A percentile compares a stretch with the other conserved stretches of the same genome.
Evolutionary conservation across 2,113 vertebrate genomes (phyloP).

Genomic region (Rhinolophus sinicus): DNA sequence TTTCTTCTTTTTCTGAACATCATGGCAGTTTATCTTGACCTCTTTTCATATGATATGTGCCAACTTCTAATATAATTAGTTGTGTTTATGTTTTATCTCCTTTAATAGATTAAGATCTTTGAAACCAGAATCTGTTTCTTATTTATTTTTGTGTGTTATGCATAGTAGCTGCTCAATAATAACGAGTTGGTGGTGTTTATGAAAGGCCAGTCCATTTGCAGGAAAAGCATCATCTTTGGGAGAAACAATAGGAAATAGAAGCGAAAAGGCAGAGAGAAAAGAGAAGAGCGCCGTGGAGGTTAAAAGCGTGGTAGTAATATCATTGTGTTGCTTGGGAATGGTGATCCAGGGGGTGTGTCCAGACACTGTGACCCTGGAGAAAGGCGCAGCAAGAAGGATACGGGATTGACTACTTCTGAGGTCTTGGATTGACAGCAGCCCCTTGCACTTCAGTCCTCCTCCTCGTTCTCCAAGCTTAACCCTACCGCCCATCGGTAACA

Average conservation of each 20-base stretch:
- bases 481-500: neutral
- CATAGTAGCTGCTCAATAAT: conserved; percentile 49
- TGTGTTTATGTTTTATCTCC: conserved; percentile 29
- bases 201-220: conserved; percentile 13
- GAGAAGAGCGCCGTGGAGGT: neutral
- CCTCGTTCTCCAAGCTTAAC: neutral
- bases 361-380: neutral
- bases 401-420: neutral
- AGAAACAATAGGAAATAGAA: conserved; percentile 40
- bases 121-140: conserved; percentile 36
- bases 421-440: neutral
- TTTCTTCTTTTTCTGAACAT: conserved; percentile 23
- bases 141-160: conserved; percentile 41
- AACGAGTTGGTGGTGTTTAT: conserved; percentile 2
- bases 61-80: conserved; percentile 38
- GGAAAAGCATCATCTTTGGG: neutral
- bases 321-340: neutral
- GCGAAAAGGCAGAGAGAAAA: neutral
- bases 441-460: neutral
- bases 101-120: conserved; percentile 47
- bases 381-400: neutral
- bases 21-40: neutral
- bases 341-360: neutral
- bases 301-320: neutral
- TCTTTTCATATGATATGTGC: conserved; percentile 13